A percentile compares a stretch with the other conserved stretches of the same genome.
These are phyloP conservation scores for Eutrigla gurnardus DNA, from an alignment of 2,797 vertebrate species.

Conservation along the genomic window DNA sequence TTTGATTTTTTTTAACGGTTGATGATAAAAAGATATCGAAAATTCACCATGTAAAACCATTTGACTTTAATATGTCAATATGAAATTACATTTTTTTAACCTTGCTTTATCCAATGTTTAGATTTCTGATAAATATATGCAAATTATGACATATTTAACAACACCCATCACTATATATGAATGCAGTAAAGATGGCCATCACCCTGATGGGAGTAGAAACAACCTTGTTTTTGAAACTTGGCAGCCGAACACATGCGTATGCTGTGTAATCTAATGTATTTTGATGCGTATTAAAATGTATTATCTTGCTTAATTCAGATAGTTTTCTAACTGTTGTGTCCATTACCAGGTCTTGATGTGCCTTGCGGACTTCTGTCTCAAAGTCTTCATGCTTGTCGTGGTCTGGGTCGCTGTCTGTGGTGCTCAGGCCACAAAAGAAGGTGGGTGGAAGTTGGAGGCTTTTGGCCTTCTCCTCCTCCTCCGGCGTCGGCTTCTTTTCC, in stretches of 20 bases:
- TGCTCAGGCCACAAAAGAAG: constrained; percentile 87
- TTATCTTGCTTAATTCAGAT: background rate
- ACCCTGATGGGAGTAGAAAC: background rate
- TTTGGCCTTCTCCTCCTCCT: constrained; percentile 89
- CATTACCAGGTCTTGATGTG: constrained; percentile 78
- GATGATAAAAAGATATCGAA: no score
- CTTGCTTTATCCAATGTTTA: no score
- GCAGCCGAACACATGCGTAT: background rate
- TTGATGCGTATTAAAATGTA: background rate
- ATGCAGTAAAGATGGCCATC: background rate
- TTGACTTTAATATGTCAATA: no score
- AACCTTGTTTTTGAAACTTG: background rate
- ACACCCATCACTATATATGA: background rate
- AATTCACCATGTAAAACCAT: no score
- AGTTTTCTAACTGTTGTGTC: background rate
- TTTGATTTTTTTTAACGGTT: no score
- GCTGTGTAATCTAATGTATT: no score
- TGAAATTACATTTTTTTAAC: no score
- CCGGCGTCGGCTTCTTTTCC: constrained; percentile 88
- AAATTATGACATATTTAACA: no score
- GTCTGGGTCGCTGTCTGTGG: constrained; percentile 87
- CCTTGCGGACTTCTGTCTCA: constrained; percentile 87
- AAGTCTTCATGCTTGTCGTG: constrained; percentile 86
- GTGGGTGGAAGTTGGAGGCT: constrained; percentile 86
- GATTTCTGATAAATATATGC: no score